Conservation (phyloP, 2,797 vertebrate species). For the Falco naumanni region DNA sequence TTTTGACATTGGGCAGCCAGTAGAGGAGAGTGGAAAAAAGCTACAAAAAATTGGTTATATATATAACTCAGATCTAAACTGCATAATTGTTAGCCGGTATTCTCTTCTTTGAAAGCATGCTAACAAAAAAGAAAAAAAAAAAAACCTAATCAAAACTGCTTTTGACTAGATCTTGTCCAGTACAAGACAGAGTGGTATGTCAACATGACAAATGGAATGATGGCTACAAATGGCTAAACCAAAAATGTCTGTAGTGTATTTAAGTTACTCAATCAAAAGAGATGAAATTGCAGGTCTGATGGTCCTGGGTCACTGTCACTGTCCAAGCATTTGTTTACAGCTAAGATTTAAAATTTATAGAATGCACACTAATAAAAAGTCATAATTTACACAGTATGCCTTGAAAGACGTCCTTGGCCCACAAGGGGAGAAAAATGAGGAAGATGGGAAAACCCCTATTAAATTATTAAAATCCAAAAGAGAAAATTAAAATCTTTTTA, state of each 20-base stretch:
- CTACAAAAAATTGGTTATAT: neutral
- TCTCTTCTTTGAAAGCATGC: neutral
- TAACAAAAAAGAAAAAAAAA: neutral
- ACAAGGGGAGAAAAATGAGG: neutral
- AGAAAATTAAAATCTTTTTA: neutral
- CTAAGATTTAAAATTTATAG: neutral
- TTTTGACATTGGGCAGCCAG: slow-evolving; percentile 41
- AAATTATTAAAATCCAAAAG: neutral
- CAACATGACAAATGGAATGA: neutral
- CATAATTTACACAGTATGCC: neutral
- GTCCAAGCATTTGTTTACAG: neutral
- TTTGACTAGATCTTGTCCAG: neutral
- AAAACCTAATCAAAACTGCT: neutral
- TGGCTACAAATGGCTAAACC: neutral
- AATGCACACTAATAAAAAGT: neutral
- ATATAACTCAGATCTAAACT: neutral
- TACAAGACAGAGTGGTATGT: neutral
- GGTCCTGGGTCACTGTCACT: neutral
- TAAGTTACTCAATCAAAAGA: neutral
- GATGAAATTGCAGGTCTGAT: neutral
- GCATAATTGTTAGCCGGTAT: neutral
- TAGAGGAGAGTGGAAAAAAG: slow-evolving; percentile 6
- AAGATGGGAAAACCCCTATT: neutral
- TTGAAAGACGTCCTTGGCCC: neutral
- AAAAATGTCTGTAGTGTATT: neutral